Base-by-base conservation (phyloP, 2,888 invertebrate species). In the Eupithecia centaureata region DNA sequence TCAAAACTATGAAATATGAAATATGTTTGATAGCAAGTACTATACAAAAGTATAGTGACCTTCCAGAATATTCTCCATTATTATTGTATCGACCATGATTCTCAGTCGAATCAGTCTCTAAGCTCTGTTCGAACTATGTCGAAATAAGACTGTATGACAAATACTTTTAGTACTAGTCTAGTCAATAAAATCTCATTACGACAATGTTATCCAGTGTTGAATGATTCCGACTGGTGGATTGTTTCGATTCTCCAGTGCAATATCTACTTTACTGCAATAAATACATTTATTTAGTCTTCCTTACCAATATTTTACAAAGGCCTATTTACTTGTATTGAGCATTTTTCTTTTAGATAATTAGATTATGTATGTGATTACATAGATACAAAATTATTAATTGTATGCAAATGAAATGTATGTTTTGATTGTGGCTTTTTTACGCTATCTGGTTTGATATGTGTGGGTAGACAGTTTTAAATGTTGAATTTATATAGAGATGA, bases 291-390 rank as follows among this genome's bases (percentile, higher is more conserved):
- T 84, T 85, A 75, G 86, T 86, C 86, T 86, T 86, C 86, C 86
- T 83, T 78, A 70, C 59, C 42, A 57, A 79, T 80, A 80, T 79
- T 79, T 80, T 79, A 79, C 81, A 80, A 82, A 76, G 85, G 86
- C 86, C 86, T 85, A 85, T 79, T 77, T 84, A 78, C 80, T 76
- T 79, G 79, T 76, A 76, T 82, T 79, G 79, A 82, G 85, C 85
- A 85, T 86, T 86, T 86, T 82, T 80, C 75, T 76, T 74, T 83
- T 84, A 82, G 78, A 82, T 83, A 73, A 81, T 83, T 74, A 73
- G 84, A 82, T 75, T 67, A 79, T 77, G 76, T 79, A 77, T 74
- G 72, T 72, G 63, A 73, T 79, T 80, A 75, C 76, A 78, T 80
- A 66, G 22, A 63, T 63, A 71, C 68, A 75, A 75, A 76, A 65